phyloP scores from a whole-genome alignment of 2,888 invertebrate genomes.

The Phorcus lineatus region DNA sequence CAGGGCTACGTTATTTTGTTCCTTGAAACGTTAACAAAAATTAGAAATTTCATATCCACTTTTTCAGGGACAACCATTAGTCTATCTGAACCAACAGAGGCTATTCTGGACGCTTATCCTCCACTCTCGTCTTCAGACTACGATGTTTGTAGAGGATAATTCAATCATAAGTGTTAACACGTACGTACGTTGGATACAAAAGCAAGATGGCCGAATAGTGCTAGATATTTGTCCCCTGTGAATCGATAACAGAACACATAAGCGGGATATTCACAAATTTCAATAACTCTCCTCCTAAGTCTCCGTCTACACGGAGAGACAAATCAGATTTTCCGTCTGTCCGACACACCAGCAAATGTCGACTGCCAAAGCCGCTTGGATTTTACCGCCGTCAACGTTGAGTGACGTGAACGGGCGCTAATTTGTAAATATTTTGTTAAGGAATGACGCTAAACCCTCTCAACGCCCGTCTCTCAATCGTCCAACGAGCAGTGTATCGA shows the following conservation, averaged over 20 bases:
- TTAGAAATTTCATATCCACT: too few relatives aligned
- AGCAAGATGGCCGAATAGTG: too few relatives aligned
- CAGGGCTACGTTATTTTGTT: too few relatives aligned
- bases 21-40: too few relatives aligned
- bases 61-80: too few relatives aligned
- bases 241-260: slow-evolving; percentile 19
- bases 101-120: too few relatives aligned
- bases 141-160: too few relatives aligned
- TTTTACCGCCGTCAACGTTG: slow-evolving; percentile 23
- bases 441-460: slow-evolving; percentile 24
- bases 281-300: neutral
- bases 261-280: slow-evolving; percentile 17
- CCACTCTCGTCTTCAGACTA: too few relatives aligned
- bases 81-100: too few relatives aligned
- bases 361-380: slow-evolving; percentile 22
- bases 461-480: slow-evolving; percentile 19
- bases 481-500: slow-evolving; percentile 12
- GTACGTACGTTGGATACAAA: too few relatives aligned
- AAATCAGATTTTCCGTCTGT: slow-evolving; percentile 19
- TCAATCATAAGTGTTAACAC: too few relatives aligned
- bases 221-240: neutral
- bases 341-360: slow-evolving; percentile 22
- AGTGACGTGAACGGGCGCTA: slow-evolving; percentile 23
- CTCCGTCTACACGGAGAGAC: neutral
- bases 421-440: slow-evolving; percentile 30